Base-by-base conservation (phyloP, 2,797 vertebrate species). In the Loris lydekkerianus region DNA sequence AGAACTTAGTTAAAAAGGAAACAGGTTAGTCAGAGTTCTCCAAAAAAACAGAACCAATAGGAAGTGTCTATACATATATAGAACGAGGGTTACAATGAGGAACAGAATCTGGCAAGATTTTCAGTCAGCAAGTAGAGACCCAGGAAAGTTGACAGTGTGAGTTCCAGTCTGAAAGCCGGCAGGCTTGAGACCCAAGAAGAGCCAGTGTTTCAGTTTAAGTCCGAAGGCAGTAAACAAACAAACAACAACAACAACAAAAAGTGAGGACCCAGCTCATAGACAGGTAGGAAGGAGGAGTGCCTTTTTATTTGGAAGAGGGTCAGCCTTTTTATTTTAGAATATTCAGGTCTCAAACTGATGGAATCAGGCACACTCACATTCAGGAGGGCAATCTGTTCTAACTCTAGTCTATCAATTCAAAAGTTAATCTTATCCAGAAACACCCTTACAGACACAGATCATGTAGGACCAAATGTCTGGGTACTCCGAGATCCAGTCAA, bases 21-120 rank as follows among this genome's bases (percentile, higher is more conserved):
- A 67, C n/a, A 21, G 29, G 23, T 77, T 70, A 76, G 34, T 90
- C n/a, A 88, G 88, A 10, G 34, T 37, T 87, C 77, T 56, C 67
- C 69, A 81, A 80, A 92, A 43, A 95, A 76, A 92, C 31, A 89
- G 31, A 93, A 81, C 31, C 56, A 88, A 78, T 1, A 86, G 43
- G n/a, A 25, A 18, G 9, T 25, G 5, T 4, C 13, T 29, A n/a
- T 34, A n/a, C 13, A 31, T 69, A 27, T 23, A 31, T 49, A 60
- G 4, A 77, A 67, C 56, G 58, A 56, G 5, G 70, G n/a, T 56
- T 73, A 34, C 40, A 76, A 15, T 18, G 75, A 83, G n/a, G 25
- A 89, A 95, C 34, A 67, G 81, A 81, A 56, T 53, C 56, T 37
- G 29, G 40, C 15, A 53, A 58, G 67, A 81, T n/a, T 40, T 92